phyloP scores from a whole-genome alignment of 2,888 invertebrate genomes.

The Ormyrus labotus region DNA sequence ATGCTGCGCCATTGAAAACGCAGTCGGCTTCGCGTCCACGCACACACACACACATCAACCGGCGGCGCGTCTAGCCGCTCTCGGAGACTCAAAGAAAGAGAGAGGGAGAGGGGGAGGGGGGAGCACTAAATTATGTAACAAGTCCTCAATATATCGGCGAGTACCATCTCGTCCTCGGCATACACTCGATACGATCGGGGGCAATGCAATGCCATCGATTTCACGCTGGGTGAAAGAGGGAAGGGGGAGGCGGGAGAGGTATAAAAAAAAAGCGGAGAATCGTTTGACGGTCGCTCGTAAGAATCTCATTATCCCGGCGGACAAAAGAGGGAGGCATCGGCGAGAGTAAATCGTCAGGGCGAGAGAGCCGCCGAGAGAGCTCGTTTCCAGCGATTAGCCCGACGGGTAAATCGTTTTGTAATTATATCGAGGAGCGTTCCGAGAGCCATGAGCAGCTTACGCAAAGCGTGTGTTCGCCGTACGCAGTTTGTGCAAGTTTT shows the following conservation, averaged over 20 bases:
- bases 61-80: conserved; percentile 6
- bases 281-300: conserved; percentile 20
- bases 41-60: too few species aligned
- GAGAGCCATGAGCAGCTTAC: too few species aligned
- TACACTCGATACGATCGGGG: conserved; percentile 60
- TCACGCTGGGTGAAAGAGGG: conserved; percentile 21
- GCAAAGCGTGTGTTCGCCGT: too few species aligned
- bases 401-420: conserved; percentile 14
- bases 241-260: background rate
- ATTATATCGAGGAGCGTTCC: conserved; percentile 2
- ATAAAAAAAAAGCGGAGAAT: conserved; percentile 14
- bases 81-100: background rate
- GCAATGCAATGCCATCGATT: conserved; percentile 66
- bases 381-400: background rate
- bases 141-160: conserved; percentile 47
- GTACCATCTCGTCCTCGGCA: conserved; percentile 49
- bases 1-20: conserved; percentile 48
- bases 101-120: conserved; percentile 18
- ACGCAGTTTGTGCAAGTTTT: too few species aligned
- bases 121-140: conserved; percentile 52
- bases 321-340: conserved; percentile 1
- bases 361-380: background rate
- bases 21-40: background rate
- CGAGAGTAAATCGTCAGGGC: conserved; percentile 15
- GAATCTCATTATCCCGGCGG: conserved; percentile 47